phyloP scores from a whole-genome alignment of 2,797 vertebrate genomes.

The Halcyon leucocephala region DNA sequence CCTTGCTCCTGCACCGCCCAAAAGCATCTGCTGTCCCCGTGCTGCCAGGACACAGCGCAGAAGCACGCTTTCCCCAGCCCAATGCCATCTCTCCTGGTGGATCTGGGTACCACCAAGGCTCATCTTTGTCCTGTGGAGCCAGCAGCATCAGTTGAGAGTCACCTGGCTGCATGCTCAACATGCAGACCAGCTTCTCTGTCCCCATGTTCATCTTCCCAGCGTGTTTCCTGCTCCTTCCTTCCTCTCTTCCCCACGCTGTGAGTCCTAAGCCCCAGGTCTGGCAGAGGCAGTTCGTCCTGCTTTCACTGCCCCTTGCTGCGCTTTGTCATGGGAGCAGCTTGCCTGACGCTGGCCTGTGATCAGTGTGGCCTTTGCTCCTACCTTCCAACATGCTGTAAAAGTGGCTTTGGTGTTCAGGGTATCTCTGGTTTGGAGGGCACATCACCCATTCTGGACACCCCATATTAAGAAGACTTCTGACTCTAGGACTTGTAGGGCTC shows the following conservation, averaged over 20 bases:
- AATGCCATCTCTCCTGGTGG: not conserved
- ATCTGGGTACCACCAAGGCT: not conserved
- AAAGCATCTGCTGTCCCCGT: not conserved
- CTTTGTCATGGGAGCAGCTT: not conserved
- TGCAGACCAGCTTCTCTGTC: not conserved
- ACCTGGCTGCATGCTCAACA: accelerated
- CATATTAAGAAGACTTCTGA: accelerated
- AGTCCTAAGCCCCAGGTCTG: not conserved
- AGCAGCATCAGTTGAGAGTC: not conserved
- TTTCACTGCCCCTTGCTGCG: not conserved
- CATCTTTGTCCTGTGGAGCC: not conserved
- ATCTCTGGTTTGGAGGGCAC: not conserved
- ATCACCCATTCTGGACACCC: not conserved
- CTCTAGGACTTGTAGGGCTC: not conserved
- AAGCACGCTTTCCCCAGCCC: not conserved
- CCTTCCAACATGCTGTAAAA: not conserved
- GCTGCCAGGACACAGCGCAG: accelerated
- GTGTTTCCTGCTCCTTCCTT: not conserved
- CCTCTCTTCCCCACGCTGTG: not conserved
- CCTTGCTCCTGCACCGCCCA: not conserved
- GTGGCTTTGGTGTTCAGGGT: not conserved
- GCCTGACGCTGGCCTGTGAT: accelerated
- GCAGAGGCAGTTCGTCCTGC: not conserved
- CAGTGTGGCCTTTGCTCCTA: not conserved
- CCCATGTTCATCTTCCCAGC: not conserved